Evolutionary conservation across 2,888 invertebrate genomes (phyloP).

Genomic region (Hirtodrosophila duncani): DNA sequence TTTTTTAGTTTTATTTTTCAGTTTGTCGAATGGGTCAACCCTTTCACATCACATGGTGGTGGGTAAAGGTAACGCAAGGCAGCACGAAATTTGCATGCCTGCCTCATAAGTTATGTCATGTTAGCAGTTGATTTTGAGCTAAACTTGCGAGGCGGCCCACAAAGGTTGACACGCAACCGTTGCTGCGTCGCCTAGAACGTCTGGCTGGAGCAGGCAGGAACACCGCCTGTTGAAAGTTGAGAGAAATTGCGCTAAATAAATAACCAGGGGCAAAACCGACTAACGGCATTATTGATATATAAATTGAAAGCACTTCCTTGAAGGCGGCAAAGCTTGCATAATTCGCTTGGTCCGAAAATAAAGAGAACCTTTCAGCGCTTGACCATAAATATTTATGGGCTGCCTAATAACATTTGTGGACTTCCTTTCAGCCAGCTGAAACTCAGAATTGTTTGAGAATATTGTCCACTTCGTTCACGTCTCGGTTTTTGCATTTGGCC

Average conservation of each 20-base stretch:
- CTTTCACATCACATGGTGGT: slow-evolving; percentile 7
- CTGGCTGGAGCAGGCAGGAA: no score
- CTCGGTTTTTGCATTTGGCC: slow-evolving; percentile 45
- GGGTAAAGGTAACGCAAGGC: slow-evolving; percentile 17
- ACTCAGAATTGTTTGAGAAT: slow-evolving; percentile 57
- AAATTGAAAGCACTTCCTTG: slow-evolving; percentile 55
- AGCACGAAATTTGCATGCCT: slow-evolving; percentile 58
- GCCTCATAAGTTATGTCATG: slow-evolving; percentile 69
- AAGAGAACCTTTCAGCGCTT: slow-evolving; percentile 16
- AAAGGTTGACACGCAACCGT: slow-evolving; percentile 17
- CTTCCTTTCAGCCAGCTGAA: slow-evolving; percentile 64
- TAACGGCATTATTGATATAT: slow-evolving; percentile 69
- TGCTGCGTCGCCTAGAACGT: slow-evolving; percentile 28
- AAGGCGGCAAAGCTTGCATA: slow-evolving; percentile 9
- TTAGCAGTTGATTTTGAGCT: slow-evolving; percentile 67
- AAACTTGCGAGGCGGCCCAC: slow-evolving; percentile 32
- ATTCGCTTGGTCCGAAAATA: slow-evolving; percentile 9
- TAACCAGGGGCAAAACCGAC: slow-evolving; percentile 24
- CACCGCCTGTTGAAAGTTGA: slow-evolving; percentile 62
- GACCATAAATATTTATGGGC: slow-evolving; percentile 28
- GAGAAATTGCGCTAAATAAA: slow-evolving; percentile 49
- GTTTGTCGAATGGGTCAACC: slow-evolving; percentile 21
- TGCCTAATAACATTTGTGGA: background rate
- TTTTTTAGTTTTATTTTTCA: slow-evolving; percentile 36
- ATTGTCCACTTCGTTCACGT: no score